Evolutionary conservation across 2,113 vertebrate genomes (phyloP), one percentile per base, ranked within the genome.

Genomic region (Dipodomys stephensi): DNA sequence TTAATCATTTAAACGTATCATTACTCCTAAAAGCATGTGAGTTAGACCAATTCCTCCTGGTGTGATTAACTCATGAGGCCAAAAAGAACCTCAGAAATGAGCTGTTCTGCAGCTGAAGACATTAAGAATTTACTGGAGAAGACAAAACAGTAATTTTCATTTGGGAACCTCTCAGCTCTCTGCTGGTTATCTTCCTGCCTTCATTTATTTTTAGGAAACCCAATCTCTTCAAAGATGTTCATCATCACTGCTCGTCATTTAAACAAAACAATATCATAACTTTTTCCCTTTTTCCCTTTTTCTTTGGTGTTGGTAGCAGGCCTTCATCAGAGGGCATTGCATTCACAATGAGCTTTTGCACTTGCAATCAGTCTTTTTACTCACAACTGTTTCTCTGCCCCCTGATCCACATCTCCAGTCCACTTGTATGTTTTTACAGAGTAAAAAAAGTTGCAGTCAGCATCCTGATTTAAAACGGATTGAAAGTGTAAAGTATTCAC

Each of bases 1-100:
- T 98, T 97, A 98, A 98, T 98, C 98, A 98, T 98, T 98, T 98
- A 98, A 98, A 98, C 92, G 85, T 98, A 96, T 98, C 98, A 98
- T 98, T 98, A 98, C 96, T 98, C 95, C 96, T 98, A 96, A 98
- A 98, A 97, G 96, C 97, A 94, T 95, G 73, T 95, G 93, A 98
- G 95, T 97, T 97, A 97, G 97, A 98, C 97, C 97, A 77, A 97
- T 94, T 97, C 95, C 97, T 98, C 94, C 97, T 97, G 96, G 93
- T 0, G 0, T 97, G 96, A 97, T 98, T 97, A 98, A 97, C 96
- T 97, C 86, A 30, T 94, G 93, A 97, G 97, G 92, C 97, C 96
- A 95, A 97, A 97, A 97, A 74, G 23, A 98, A 98, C 94, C 96
- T 97, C 94, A 91, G 95, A 97, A 97, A 96, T 89, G 97, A 98